Conservation (phyloP, 2,113 vertebrate species). For the Dryoscopus gambensis region DNA sequence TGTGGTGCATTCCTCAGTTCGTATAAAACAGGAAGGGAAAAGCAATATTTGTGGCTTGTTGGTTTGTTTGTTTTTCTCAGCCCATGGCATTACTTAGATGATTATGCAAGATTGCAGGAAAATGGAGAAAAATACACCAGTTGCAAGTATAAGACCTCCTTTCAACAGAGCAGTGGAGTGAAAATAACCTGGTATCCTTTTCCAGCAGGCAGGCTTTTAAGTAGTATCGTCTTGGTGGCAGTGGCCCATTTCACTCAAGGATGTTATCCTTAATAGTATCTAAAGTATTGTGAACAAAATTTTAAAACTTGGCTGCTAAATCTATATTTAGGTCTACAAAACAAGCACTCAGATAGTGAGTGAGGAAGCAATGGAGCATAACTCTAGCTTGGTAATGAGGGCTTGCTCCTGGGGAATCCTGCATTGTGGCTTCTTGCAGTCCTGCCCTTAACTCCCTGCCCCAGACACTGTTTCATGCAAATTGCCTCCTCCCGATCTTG, state of each 20-base stretch:
- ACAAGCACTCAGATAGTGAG: not conserved
- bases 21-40: not conserved
- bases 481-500: not conserved
- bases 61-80: not conserved
- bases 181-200: not conserved
- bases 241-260: not conserved
- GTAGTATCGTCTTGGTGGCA: not conserved
- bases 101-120: not conserved
- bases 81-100: not conserved
- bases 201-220: not conserved
- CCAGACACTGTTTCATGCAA: not conserved
- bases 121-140: not conserved
- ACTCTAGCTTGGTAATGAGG: not conserved
- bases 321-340: not conserved
- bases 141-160: not conserved
- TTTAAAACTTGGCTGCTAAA: not conserved
- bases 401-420: not conserved
- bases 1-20: not conserved
- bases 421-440: not conserved
- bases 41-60: not conserved
- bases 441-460: not conserved
- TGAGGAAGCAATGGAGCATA: not conserved
- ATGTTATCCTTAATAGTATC: not conserved
- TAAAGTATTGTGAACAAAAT: not conserved
- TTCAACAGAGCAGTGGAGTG: not conserved